phyloP scores from a whole-genome alignment of 2,797 vertebrate genomes.

The Fringilla coelebs region DNA sequence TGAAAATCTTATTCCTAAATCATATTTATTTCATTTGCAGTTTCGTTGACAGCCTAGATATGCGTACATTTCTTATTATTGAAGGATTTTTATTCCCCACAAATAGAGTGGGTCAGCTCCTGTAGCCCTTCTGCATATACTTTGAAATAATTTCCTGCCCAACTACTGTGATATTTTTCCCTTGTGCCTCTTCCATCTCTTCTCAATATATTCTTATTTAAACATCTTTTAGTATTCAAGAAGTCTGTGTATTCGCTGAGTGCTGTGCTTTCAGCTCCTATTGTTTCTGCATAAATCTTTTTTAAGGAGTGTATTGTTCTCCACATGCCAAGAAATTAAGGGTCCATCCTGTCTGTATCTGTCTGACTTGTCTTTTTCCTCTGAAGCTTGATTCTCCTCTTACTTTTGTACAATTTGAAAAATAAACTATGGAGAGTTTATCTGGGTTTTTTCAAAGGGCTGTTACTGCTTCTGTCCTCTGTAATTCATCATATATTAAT shows the following conservation, averaged over 20 bases:
- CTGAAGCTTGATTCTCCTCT: not conserved
- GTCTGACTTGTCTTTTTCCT: not conserved
- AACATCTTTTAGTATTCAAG: not conserved
- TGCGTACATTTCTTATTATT: conserved; percentile 3
- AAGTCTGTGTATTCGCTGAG: not conserved
- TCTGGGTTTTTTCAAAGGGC: not conserved
- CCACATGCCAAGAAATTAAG: not conserved
- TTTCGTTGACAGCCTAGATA: not conserved
- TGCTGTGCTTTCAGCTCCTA: not conserved
- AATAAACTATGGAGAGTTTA: not conserved
- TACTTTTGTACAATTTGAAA: not conserved
- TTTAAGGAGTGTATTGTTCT: conserved; percentile 1
- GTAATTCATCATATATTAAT: not conserved
- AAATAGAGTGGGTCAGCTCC: conserved; percentile 54
- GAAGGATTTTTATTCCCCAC: conserved; percentile 26
- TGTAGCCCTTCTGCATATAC: conserved; percentile 33
- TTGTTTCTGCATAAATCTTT: conserved; percentile 33
- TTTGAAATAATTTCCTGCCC: conserved; percentile 57
- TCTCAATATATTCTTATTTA: conserved; percentile 31
- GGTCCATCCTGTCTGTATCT: not conserved
- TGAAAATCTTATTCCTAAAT: not conserved
- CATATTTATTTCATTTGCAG: conserved; percentile 22
- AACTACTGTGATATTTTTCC: conserved; percentile 48
- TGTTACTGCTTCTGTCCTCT: not conserved
- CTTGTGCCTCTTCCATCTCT: not conserved